Base-by-base conservation (phyloP, 2,113 vertebrate genomes). In the Macrotus californicus region DNA sequence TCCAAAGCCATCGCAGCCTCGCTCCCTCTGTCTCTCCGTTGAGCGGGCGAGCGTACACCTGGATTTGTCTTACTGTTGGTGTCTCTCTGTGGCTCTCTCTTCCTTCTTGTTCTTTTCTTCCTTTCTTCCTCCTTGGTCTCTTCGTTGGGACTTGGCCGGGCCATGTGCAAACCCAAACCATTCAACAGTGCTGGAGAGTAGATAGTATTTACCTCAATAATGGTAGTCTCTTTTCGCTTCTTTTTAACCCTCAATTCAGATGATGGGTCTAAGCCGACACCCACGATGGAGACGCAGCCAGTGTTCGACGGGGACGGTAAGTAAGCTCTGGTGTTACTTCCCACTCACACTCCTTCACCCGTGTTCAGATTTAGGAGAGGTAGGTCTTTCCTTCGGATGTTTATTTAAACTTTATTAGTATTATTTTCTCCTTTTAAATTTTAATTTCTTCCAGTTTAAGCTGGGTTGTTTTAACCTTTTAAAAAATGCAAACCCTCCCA, bases 151-250 rank as follows among this genome's bases (percentile, higher is more conserved):
- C 98, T 98, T 99, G 99, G 99, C 99, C 98, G 98, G 99, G 99
- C 99, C 98, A 98, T 99, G 98, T 99, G 98, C 99, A 99, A 99
- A 99, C 99, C 99, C 99, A 99, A 99, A 99, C 98, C 98, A 99
- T 99, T 99, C 99, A 99, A 99, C 98, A 99, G 98, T 99, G 98
- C 99, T 99, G 99, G 99, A 99, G 99, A 99, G 99, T 99, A 99
- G 99, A 99, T 99, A 99, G 99, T 99, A 99, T 99, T 99, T 99
- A 99, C 99, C 99, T 99, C 99, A 99, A 99, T 99, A 99, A 99
- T 99, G 99, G 99, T 99, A 99, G 99, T 99, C 98, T 99, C 99
- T 98, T 99, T 99, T 99, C 99, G 98, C 97, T 99, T 99, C 98
- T 99, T 99, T 99, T 98, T 99, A 98, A 99, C 99, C 54, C 99